Evolutionary conservation across 2,797 vertebrate genomes (phyloP), one percentile per base, ranked within the genome.

Genomic region (Emydoidea blandingii): DNA sequence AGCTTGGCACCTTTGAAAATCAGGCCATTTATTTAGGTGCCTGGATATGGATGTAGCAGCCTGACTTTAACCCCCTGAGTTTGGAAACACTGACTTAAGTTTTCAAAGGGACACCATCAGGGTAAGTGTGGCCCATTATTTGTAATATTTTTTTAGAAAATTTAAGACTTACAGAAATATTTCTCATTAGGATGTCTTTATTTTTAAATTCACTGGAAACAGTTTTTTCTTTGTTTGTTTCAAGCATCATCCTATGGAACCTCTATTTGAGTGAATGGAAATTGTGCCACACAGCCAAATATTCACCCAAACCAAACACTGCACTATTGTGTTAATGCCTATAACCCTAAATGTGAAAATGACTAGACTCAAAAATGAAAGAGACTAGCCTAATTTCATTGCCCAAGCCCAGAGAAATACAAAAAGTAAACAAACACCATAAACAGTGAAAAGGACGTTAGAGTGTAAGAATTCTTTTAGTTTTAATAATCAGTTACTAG

Each of bases 151-250:
- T 68, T 81, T 10, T 57, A 81, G 50, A 14, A 89, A 91, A 86
- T 62, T 88, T 59, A 31, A 90, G 78, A 31, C 74, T 53, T 79
- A 57, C 44, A 76, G 41, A 49, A 29, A 29, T 9, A 49, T 78
- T 78, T 49, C 74, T 31, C 7, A 5, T 78, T 31, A 47, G 44
- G 49, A 78, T 86, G 49, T 72, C 4, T 8, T 91, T 34, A 53
- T 49, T 5, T 80, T 89, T 57, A 90, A 95, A 44, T 86, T 37
- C 37, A 37, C 52, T 3, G 0, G 72, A 34, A 90, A 31, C 1
- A 37, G 16, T 57, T 78, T 94, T 91, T 83, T 79, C n/a, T 52
- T 65, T 86, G 53, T 50, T 93, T 90, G 72, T 34, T 88, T 80
- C 81, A 53, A 27, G 19, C 5, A 86, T 12, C 47, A 72, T 6